A percentile compares a stretch with the other conserved stretches of the same genome.
Conservation (phyloP, 1,140 invertebrate genomes). For the Cherax destructor region DNA sequence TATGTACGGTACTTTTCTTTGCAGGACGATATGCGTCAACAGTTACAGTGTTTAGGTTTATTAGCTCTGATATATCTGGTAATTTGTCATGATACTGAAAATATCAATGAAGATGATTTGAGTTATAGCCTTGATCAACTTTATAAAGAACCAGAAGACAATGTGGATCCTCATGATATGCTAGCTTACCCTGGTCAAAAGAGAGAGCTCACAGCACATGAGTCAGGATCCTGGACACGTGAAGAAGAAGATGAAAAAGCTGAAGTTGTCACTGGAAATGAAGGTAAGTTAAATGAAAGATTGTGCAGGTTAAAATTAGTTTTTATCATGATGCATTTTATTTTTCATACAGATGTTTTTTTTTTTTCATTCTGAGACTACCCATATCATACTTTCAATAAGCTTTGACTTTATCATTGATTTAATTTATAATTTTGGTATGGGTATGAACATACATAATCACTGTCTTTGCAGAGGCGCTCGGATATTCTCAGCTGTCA, state of each 20-base stretch:
- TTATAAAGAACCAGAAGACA: neutral
- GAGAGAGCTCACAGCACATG: neutral
- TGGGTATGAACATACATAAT: no score
- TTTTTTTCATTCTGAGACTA: no score
- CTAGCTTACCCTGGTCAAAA: neutral
- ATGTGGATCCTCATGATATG: neutral
- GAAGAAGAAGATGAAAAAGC: neutral
- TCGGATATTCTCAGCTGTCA: no score
- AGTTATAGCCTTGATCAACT: neutral
- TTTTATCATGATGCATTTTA: no score
- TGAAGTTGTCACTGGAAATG: neutral
- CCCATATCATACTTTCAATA: no score
- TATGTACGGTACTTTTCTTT: neutral
- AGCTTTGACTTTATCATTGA: no score
- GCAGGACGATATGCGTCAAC: neutral
- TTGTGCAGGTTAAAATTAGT: no score
- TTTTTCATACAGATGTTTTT: no score
- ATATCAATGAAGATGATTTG: neutral
- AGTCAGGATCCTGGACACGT: neutral
- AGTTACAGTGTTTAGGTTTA: neutral
- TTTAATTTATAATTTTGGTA: no score
- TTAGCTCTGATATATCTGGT: neutral
- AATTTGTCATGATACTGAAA: neutral
- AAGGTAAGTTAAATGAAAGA: neutral
- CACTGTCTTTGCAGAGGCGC: no score